Percentiles rank a stretch among this genome's conserved stretches.
Conservation (phyloP, 2,113 vertebrate genomes). For the Engraulis encrasicolus region DNA sequence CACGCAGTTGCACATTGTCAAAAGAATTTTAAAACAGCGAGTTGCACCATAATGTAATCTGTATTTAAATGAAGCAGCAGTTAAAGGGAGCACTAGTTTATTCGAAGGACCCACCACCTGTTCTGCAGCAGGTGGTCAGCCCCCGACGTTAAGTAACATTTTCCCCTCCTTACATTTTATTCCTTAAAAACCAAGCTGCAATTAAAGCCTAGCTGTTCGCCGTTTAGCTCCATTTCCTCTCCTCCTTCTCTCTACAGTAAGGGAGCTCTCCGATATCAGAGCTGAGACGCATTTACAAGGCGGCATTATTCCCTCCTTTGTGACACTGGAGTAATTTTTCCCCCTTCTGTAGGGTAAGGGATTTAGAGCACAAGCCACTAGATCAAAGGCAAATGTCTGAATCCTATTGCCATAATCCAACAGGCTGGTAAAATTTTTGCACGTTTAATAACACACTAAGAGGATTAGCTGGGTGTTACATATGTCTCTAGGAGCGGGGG, state of each 20-base stretch:
- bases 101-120: background rate
- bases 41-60: too few species aligned
- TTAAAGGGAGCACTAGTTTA: background rate
- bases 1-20: too few species aligned
- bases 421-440: conserved; percentile 48
- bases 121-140: background rate
- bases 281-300: background rate
- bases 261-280: background rate
- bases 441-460: conserved; percentile 30
- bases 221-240: background rate
- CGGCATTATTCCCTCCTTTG: background rate
- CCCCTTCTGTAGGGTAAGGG: conserved; percentile 27
- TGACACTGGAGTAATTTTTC: background rate
- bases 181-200: background rate
- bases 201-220: background rate
- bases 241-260: background rate
- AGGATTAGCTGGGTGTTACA: conserved; percentile 54
- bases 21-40: too few species aligned
- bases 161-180: background rate
- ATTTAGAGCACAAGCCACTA: conserved; percentile 37
- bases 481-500: background rate
- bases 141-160: background rate
- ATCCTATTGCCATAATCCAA: conserved; percentile 55
- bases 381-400: conserved; percentile 48
- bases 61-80: too few species aligned